Evolutionary conservation across 1,140 invertebrate genomes (phyloP).

Genomic region (Batillaria attramentaria): DNA sequence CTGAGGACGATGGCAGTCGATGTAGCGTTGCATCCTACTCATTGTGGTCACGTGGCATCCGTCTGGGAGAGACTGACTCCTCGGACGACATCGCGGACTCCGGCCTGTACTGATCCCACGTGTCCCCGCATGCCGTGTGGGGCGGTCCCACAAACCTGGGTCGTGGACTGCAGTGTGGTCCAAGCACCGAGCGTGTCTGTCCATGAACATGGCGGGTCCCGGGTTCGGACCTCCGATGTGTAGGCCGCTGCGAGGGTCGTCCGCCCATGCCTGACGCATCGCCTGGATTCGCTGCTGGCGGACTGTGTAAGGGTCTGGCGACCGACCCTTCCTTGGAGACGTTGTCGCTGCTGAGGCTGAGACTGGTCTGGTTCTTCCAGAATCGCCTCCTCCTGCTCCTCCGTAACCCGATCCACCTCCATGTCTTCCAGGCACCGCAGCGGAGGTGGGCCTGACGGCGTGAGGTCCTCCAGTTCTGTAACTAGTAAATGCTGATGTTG

Average conservation of each 20-base stretch:
- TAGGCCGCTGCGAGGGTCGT: constrained; percentile 10
- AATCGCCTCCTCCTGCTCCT: neutral
- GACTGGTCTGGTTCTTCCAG: neutral
- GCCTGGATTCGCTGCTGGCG: neutral
- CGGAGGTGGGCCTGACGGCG: neutral
- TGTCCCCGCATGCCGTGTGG: neutral
- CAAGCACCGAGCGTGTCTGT: constrained; percentile 9
- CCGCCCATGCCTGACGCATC: constrained; percentile 1
- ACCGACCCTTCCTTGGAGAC: neutral
- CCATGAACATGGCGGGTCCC: neutral
- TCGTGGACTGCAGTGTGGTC: neutral
- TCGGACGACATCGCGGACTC: neutral
- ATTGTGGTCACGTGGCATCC: constrained; percentile 16
- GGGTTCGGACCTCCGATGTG: neutral
- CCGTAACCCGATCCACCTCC: neutral
- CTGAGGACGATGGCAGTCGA: constrained; percentile 5
- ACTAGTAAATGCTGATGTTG: too few relatives aligned
- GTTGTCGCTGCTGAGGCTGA: neutral
- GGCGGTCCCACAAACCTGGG: too few relatives aligned
- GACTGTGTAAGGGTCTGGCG: constrained; percentile 8
- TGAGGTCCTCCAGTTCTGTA: too few relatives aligned
- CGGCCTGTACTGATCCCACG: too few relatives aligned
- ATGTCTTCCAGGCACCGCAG: neutral
- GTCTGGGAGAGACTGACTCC: neutral
- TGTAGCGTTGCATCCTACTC: constrained; percentile 12